Conservation (phyloP, 2,113 vertebrate species). For the Gobius niger region DNA sequence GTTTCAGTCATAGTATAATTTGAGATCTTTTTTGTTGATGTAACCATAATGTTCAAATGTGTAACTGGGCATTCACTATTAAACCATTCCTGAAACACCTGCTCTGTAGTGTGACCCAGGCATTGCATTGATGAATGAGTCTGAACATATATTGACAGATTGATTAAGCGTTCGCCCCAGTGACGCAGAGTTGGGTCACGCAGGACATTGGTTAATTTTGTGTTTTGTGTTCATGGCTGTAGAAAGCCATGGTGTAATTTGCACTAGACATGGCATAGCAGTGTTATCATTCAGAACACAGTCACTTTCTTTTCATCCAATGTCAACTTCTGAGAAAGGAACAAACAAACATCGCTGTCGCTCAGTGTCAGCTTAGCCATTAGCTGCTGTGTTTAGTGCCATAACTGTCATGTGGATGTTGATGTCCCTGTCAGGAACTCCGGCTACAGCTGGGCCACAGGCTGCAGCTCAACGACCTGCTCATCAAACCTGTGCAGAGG, state of each 20-base stretch:
- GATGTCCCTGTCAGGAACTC: slow-evolving; percentile 77
- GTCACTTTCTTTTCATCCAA: slow-evolving; percentile 13
- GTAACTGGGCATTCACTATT: too few relatives aligned
- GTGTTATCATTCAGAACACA: slow-evolving; percentile 30
- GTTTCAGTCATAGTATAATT: too few relatives aligned
- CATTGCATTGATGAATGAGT: background rate
- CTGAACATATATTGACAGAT: background rate
- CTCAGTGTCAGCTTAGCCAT: background rate
- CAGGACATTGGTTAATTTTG: slow-evolving; percentile 3
- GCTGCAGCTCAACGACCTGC: slow-evolving; percentile 88
- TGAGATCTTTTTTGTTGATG: too few relatives aligned
- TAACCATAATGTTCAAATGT: too few relatives aligned
- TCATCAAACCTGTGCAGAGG: slow-evolving; percentile 92
- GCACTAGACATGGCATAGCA: background rate
- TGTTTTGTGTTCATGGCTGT: slow-evolving; percentile 14
- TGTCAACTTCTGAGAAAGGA: slow-evolving; percentile 15
- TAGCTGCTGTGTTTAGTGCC: slow-evolving; percentile 9
- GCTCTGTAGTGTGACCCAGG: background rate
- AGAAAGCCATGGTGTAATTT: slow-evolving; percentile 11
- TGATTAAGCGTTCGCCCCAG: background rate
- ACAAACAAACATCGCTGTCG: slow-evolving; percentile 4
- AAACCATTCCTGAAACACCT: too few relatives aligned
- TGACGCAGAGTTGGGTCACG: background rate
- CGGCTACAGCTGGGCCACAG: slow-evolving; percentile 89
- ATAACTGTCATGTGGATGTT: slow-evolving; percentile 27